Conservation (phyloP, 2,888 invertebrate genomes). For the Cataglyphis albicans region DNA sequence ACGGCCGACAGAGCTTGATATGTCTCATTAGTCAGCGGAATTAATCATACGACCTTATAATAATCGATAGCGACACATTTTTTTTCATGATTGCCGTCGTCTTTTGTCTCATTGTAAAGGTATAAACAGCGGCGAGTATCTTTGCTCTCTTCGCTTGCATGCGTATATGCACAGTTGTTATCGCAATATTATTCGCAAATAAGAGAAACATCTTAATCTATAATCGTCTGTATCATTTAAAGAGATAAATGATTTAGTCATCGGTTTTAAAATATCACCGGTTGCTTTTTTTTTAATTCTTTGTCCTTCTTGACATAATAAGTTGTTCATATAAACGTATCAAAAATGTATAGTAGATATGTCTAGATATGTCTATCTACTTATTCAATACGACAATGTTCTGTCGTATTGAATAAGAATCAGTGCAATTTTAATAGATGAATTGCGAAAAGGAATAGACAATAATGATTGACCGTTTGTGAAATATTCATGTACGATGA, state of each 20-base stretch:
- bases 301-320: background rate
- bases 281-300: background rate
- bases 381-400: no score
- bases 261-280: slow-evolving; percentile 1
- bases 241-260: background rate
- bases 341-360: background rate
- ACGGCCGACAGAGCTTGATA: slow-evolving; percentile 54
- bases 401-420: background rate
- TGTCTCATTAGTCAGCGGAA: slow-evolving; percentile 61
- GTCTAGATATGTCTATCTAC: no score
- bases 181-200: slow-evolving; percentile 43
- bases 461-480: background rate
- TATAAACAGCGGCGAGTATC: background rate
- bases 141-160: background rate
- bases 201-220: slow-evolving; percentile 29
- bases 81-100: slow-evolving; percentile 32
- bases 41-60: slow-evolving; percentile 63
- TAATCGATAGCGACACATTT: slow-evolving; percentile 39
- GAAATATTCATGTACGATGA: background rate
- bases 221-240: slow-evolving; percentile 8
- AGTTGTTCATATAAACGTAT: background rate
- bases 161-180: slow-evolving; percentile 10
- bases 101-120: background rate
- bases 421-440: background rate
- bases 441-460: background rate